A percentile compares a stretch with the other conserved stretches of the same genome.
Evolutionary conservation across 2,113 vertebrate species (phyloP).

Genomic region (Epinephelus cyanopodus): DNA sequence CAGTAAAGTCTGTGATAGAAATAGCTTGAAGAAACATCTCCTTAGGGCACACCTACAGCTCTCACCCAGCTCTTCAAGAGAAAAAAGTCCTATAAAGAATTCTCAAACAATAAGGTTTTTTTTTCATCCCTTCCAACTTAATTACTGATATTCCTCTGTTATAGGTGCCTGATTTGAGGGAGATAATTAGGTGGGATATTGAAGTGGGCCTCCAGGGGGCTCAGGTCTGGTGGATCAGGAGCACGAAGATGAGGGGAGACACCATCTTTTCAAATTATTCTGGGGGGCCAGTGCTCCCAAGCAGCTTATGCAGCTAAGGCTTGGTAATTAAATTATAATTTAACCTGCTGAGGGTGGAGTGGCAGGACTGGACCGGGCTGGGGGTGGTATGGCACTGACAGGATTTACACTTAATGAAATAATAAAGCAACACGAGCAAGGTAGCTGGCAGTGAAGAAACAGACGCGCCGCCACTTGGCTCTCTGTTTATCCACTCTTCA

Average conservation of each 20-base stretch:
- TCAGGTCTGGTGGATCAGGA: constrained; percentile 79
- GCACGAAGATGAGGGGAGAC: constrained; percentile 90
- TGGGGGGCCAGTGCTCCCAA: constrained; percentile 93
- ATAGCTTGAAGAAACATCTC: constrained; percentile 62
- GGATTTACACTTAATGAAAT: constrained; percentile 98
- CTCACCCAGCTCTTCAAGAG: constrained; percentile 27
- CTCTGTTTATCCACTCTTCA: constrained; percentile 72
- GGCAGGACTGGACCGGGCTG: constrained; percentile 87
- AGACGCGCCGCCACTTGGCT: constrained; percentile 56
- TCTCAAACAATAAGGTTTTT: constrained; percentile 72
- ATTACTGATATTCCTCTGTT: constrained; percentile 85
- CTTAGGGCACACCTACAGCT: constrained; percentile 55
- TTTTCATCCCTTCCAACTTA: constrained; percentile 77
- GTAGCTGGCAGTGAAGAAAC: constrained; percentile 84
- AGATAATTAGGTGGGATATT: constrained; percentile 87
- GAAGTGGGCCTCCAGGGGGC: constrained; percentile 83
- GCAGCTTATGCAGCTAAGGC: constrained; percentile 97
- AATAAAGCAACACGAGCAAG: constrained; percentile 91
- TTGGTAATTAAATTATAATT: constrained; percentile 99
- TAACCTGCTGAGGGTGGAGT: constrained; percentile 93
- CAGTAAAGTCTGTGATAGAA: constrained; percentile 59
- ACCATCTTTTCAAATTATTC: constrained; percentile 99
- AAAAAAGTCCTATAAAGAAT: constrained; percentile 57
- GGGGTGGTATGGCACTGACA: constrained; percentile 81
- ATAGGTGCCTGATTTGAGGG: constrained; percentile 82